phyloP scores from a whole-genome alignment of 2,113 vertebrate genomes.

The Aldabrachelys gigantea region DNA sequence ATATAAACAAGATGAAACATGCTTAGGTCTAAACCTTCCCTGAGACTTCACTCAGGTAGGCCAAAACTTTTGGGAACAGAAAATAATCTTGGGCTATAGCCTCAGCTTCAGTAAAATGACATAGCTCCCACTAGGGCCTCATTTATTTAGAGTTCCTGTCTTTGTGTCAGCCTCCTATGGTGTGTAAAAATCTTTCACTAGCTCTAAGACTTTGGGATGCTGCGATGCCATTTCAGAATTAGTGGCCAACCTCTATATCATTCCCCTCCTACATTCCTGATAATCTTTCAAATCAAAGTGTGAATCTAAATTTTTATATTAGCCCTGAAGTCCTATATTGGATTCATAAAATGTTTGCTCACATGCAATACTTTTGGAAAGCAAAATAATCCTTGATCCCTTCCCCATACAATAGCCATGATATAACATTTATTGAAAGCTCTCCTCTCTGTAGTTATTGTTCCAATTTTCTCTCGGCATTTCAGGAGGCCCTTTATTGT shows the following conservation, averaged over 20 bases:
- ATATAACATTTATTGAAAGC: background rate
- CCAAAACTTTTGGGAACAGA: background rate
- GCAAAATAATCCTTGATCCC: fast-evolving
- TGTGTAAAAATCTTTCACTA: background rate
- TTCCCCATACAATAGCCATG: background rate
- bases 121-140: background rate
- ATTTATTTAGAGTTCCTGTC: background rate
- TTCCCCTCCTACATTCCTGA: background rate
- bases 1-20: background rate
- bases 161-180: background rate
- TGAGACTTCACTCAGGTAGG: background rate
- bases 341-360: background rate
- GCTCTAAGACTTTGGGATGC: background rate
- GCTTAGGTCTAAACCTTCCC: background rate
- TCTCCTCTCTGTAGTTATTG: background rate
- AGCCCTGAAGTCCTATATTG: background rate
- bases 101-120: too few species aligned
- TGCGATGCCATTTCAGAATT: background rate
- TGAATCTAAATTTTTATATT: background rate
- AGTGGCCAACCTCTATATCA: background rate
- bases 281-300: background rate
- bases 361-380: background rate
- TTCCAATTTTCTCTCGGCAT: background rate
- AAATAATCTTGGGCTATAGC: too few species aligned
- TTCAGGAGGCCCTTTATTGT: background rate